A percentile compares a stretch with the other conserved stretches of the same genome.
phyloP scores from a whole-genome alignment of 2,797 vertebrate species.

The Enteromius argenteus region DNA sequence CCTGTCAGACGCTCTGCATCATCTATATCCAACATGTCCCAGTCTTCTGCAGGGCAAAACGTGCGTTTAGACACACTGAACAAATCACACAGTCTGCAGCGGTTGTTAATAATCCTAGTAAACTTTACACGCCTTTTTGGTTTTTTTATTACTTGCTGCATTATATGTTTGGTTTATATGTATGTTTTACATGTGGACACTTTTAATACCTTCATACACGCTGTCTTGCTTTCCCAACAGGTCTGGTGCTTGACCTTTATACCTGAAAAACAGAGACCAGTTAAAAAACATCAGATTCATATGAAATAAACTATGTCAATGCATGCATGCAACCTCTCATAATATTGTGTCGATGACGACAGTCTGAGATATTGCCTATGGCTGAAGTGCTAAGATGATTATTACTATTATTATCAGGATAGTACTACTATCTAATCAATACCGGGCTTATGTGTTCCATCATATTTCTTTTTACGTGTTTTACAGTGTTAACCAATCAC shows the following conservation, averaged over 20 bases:
- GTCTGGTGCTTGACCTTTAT: conserved; percentile 96
- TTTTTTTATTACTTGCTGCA: background rate
- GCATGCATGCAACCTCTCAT: background rate
- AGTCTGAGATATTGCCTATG: background rate
- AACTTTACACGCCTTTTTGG: background rate
- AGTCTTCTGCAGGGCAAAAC: conserved; percentile 86
- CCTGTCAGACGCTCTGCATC: conserved; percentile 95
- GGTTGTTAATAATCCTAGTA: background rate
- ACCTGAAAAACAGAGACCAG: conserved; percentile 77
- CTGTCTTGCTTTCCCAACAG: conserved; percentile 98
- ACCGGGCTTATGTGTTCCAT: background rate
- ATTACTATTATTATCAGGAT: background rate
- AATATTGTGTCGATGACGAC: background rate
- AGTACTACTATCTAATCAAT: background rate
- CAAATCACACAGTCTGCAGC: conserved; percentile 7
- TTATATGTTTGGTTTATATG: background rate
- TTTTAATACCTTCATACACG: conserved; percentile 92
- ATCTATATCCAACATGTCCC: conserved; percentile 98
- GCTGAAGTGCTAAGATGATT: background rate
- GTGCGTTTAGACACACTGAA: background rate
- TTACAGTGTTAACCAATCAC: background rate
- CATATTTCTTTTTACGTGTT: background rate
- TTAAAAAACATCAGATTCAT: background rate
- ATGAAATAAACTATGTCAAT: background rate
- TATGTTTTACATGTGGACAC: background rate